Base-by-base conservation (phyloP, 2,113 vertebrate genomes). In the Jacana jacana region DNA sequence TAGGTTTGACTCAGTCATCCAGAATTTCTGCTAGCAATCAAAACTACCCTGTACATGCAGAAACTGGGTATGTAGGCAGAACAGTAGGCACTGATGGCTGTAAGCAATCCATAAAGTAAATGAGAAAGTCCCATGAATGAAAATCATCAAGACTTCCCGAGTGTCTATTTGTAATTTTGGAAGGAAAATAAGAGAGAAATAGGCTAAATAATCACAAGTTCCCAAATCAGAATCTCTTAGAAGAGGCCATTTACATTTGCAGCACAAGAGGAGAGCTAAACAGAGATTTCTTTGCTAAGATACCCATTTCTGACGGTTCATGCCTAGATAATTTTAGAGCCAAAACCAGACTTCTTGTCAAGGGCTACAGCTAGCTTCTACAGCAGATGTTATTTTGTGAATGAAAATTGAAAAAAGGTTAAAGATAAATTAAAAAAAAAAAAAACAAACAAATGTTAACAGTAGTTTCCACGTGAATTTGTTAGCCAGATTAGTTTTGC, bases 1-100 rank as follows among this genome's bases (percentile, higher is more conserved):
- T 61, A 61, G 40, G 14, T 57, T 63, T 85, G 49, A 68, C 48
- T n/a, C 0, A 0, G 5, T 44, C 1, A 0, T 27, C 55, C 52
- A 33, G 31, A 81, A 78, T 31, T 90, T 81, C 55, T 78, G 46
- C 31, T 57, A 81, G 20, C 24, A 51, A 49, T 17, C 8, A 81
- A 65, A 93, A 73, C 16, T 35, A 42, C 19, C 7, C 28, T 55
- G 6, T 35, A 4, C 48, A 42, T 15, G 17, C 40, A 81, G 58
- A 84, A 83, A 52, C 27, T 52, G 54, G 18, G 18, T 30, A 4
- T 66, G 15, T 33, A 42, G 33, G 35, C 22, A 57, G 49, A 24
- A 40, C 6, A 49, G 57, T 13, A 44, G n/a, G 55, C 8, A 48
- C 33, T 44, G 51, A 81, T 70, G 55, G 30, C 55, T 8, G 1